Conservation (phyloP, 2,888 invertebrate genomes). For the Nomada ruficornis region DNA sequence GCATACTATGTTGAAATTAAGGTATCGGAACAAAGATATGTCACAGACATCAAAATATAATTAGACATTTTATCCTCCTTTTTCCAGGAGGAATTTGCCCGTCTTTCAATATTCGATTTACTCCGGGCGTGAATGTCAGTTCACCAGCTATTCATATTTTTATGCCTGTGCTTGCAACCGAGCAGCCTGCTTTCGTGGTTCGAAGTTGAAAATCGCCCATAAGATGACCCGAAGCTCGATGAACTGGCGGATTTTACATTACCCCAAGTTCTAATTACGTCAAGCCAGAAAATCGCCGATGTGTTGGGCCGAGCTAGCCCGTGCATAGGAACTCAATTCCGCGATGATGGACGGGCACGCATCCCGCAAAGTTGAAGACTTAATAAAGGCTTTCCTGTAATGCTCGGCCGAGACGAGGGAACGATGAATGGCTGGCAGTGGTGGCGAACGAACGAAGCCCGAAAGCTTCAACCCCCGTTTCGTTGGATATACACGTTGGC, state of each 20-base stretch:
- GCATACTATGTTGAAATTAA: too few species aligned
- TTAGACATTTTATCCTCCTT: too few species aligned
- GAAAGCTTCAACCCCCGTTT: background rate
- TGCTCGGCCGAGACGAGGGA: constrained; percentile 60
- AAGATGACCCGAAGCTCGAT: constrained; percentile 1
- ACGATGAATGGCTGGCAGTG: constrained; percentile 40
- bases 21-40: too few species aligned
- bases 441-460: constrained; percentile 36
- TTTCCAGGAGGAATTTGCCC: too few species aligned
- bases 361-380: constrained; percentile 74
- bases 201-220: constrained; percentile 10
- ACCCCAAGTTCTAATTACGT: constrained; percentile 65
- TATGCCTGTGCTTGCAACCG: too few species aligned
- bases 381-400: constrained; percentile 75
- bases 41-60: too few species aligned
- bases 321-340: constrained; percentile 67
- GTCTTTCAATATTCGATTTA: too few species aligned
- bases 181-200: too few species aligned
- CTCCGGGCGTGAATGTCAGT: too few species aligned
- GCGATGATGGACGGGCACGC: constrained; percentile 75
- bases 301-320: constrained; percentile 51
- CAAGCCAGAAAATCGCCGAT: constrained; percentile 56
- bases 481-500: constrained; percentile 21
- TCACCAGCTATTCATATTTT: too few species aligned
- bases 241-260: constrained; percentile 37